Base-by-base conservation (phyloP, 2,113 vertebrate species). In the Paedocypris sp. region DNA sequence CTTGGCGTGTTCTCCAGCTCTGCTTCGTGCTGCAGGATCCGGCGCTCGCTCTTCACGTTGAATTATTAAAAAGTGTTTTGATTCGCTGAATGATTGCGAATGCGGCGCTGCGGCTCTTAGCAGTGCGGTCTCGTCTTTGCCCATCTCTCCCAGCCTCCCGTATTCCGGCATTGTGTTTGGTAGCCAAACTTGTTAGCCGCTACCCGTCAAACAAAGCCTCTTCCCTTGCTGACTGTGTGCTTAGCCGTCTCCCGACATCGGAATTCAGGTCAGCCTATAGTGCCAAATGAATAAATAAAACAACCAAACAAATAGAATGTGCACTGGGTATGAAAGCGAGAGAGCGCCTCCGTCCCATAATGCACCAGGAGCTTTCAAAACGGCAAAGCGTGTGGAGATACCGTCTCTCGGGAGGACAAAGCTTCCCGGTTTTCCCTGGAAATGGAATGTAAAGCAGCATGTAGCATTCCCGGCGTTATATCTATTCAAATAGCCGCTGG, bases 41-140 rank as follows among this genome's bases (percentile, higher is more conserved):
- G 31, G 13, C 35, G 51, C 33, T 19, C 70, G 73, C 75, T 73
- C 63, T 80, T 84, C 78, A 80, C 77, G 67, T 73, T 88, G 80
- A 88, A 88, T 88, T 86, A 88, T 88, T 87, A 78, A 88, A 79
- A 82, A 77, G 77, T 85, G 85, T 84, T 86, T 82, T 86, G 84
- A 86, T 83, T 86, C 84, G 80, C 82, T 79, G 82, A 81, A 74
- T 83, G 81, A 85, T 80, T 81, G 76, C 79, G 82, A 82, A 85
- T 85, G 69, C 81, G 71, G 78, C 78, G 77, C 82, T 83, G 80
- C 75, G 68, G 81, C 71, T 77, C 72, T 77, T 73, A 70, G 73
- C 72, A 74, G 71, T 66, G 68, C 75, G 79, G 73, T 75, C 79
- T 75, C 64, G 52, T 35, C 45, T 2, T 69, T 65, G 11, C 62